Evolutionary conservation across 2,888 invertebrate genomes (phyloP).

Genomic region (Azorinus chamasolen): DNA sequence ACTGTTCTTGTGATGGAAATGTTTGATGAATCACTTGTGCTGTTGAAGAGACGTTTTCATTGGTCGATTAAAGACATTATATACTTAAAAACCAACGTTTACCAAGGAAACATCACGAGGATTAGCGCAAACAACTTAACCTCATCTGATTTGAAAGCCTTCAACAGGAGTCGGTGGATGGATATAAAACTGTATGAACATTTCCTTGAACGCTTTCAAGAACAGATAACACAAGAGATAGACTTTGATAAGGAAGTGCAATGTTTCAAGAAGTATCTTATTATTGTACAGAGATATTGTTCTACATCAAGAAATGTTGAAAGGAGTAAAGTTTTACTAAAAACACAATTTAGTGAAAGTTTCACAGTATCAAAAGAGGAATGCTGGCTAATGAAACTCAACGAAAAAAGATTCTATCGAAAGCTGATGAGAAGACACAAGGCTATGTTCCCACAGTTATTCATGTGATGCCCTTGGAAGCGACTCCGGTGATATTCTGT

Average conservation of each 20-base stretch:
- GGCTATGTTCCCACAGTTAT: no score
- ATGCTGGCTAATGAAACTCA: no score
- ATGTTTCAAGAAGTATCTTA: background rate
- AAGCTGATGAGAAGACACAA: no score
- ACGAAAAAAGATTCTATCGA: no score
- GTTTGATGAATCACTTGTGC: constrained; percentile 3
- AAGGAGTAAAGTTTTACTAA: background rate
- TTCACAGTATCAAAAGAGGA: background rate
- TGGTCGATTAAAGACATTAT: background rate
- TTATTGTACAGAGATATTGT: background rate
- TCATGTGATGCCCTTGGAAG: no score
- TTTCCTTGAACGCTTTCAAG: background rate
- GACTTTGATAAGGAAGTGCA: background rate
- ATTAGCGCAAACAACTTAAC: no score
- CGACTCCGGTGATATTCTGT: no score
- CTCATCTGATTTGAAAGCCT: no score
- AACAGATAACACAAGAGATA: background rate
- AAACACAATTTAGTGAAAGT: background rate
- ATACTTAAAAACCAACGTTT: background rate
- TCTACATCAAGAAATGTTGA: no score
- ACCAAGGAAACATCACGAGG: no score
- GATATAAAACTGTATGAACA: background rate
- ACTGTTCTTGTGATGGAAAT: no score
- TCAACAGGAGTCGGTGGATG: background rate
- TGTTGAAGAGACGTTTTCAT: background rate